Percentiles rank a stretch among this genome's conserved stretches.
Evolutionary conservation across 1,140 invertebrate genomes (phyloP).

Genomic region (Drosophila nannoptera): DNA sequence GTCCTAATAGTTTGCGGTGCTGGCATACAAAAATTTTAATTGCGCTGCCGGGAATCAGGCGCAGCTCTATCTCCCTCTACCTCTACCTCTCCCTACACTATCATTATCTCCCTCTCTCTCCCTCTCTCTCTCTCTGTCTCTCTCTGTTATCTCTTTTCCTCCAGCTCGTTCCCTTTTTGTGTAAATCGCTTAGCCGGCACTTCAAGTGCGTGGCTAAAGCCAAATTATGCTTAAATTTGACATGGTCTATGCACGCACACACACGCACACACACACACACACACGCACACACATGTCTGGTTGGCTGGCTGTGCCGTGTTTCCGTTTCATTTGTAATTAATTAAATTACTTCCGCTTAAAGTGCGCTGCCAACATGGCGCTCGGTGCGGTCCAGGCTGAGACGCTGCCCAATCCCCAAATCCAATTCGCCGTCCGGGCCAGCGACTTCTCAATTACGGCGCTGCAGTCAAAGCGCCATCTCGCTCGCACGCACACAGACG

Average conservation of each 20-base stretch:
- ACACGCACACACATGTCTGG: neutral
- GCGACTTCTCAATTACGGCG: slow-evolving; percentile 71
- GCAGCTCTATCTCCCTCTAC: neutral
- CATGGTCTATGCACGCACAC: slow-evolving; percentile 17
- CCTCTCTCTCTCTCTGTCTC: neutral
- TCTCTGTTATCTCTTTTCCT: slow-evolving; percentile 34
- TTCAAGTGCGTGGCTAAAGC: slow-evolving; percentile 18
- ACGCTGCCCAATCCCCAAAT: slow-evolving; percentile 31
- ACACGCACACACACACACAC: slow-evolving; percentile 2
- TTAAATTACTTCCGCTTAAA: slow-evolving; percentile 79
- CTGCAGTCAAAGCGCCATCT: slow-evolving; percentile 24
- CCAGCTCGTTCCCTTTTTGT: slow-evolving; percentile 15
- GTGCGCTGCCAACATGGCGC: slow-evolving; percentile 54
- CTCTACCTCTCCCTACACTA: neutral
- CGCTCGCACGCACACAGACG: neutral
- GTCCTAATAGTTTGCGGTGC: slow-evolving; percentile 55
- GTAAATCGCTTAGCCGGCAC: slow-evolving; percentile 49
- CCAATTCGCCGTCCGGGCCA: slow-evolving; percentile 51
- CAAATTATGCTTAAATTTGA: slow-evolving; percentile 41
- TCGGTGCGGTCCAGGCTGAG: slow-evolving; percentile 20
- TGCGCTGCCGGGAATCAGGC: slow-evolving; percentile 47
- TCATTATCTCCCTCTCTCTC: neutral
- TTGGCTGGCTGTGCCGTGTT: slow-evolving; percentile 55
- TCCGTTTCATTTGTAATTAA: slow-evolving; percentile 79
- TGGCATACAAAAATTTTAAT: slow-evolving; percentile 63